Base-by-base conservation (phyloP, 2,797 vertebrate genomes). In the Botia kubotai region DNA sequence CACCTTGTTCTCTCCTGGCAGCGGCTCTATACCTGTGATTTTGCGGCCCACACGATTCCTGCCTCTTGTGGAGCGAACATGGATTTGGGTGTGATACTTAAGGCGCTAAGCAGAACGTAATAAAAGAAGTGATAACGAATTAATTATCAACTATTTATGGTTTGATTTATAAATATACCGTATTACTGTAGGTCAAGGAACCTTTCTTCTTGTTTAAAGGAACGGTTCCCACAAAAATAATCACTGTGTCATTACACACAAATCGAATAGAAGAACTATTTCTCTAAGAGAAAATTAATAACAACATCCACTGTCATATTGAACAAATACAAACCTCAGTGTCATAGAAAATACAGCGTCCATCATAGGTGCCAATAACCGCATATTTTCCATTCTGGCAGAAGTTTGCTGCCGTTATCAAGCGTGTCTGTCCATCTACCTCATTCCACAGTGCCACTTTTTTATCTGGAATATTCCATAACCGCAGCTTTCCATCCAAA, bases 401-500 rank as follows among this genome's bases (percentile, higher is more conserved):
- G 93, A 99, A 99, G 91, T 99, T 99, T 29, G 98, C 98, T 13
- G 98, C 98, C 8, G 98, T 99, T 87, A 99, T 99, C 88, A 99
- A 93, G 74, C 98, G 97, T 0, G 98, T 99, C 86, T 98, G 97
- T 17, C 98, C 98, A 11, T 99, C 98, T 80, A 99, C 97, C 92
- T 99, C 98, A 66, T 99, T 99, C 98, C 98, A 99, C 82, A 99
- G 92, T 0, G 98, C 98, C 83, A 99, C 98, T 86, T 99, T 99
- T 92, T 99, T 99, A 91, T 99, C 98, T 70, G 98, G 98, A 95
- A 99, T 99, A 90, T 99, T 99, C 98, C 98, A 99, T 74, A 99
- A 96, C 19, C 98, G 93, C 14, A 99, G 95, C 86, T 99, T 99
- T 70, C 98, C 98, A 81, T 99, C 98, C 87, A 99, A 84, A 19